Evolutionary conservation across 2,113 vertebrate genomes (phyloP).

Genomic region (Microtus oregoni): DNA sequence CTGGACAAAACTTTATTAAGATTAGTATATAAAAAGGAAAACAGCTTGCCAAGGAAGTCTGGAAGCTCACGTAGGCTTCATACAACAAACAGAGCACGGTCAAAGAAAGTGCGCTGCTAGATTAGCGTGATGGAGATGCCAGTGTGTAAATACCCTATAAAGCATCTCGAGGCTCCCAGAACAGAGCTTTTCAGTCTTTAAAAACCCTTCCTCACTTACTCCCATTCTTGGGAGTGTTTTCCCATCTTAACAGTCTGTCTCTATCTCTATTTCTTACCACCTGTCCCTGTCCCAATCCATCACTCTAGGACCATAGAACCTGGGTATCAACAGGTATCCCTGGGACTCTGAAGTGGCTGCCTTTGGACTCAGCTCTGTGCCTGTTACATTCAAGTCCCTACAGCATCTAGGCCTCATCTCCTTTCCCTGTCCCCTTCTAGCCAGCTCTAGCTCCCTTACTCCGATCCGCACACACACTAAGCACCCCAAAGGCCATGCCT

Average conservation of each 20-base stretch:
- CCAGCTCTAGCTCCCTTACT: background rate
- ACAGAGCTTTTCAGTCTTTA: background rate
- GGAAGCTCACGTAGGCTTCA: background rate
- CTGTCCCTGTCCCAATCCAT: background rate
- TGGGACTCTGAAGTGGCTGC: background rate
- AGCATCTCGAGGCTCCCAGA: too few relatives aligned
- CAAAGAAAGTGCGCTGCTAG: background rate
- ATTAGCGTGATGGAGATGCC: background rate
- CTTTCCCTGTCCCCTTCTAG: background rate
- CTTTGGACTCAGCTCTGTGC: background rate
- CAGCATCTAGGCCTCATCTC: background rate
- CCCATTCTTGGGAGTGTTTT: background rate
- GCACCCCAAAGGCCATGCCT: background rate
- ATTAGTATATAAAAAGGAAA: background rate
- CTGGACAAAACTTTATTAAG: background rate
- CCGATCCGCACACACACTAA: background rate
- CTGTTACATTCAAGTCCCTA: background rate
- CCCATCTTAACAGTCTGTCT: background rate
- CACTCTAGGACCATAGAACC: background rate
- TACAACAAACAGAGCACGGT: background rate
- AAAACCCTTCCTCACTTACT: background rate
- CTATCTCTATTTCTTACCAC: background rate
- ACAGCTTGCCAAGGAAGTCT: background rate
- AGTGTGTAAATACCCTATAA: background rate
- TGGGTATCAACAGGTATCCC: too few relatives aligned